Evolutionary conservation across 2,797 vertebrate genomes (phyloP), one percentile per base, ranked within the genome.

Genomic region (Brotula barbata): DNA sequence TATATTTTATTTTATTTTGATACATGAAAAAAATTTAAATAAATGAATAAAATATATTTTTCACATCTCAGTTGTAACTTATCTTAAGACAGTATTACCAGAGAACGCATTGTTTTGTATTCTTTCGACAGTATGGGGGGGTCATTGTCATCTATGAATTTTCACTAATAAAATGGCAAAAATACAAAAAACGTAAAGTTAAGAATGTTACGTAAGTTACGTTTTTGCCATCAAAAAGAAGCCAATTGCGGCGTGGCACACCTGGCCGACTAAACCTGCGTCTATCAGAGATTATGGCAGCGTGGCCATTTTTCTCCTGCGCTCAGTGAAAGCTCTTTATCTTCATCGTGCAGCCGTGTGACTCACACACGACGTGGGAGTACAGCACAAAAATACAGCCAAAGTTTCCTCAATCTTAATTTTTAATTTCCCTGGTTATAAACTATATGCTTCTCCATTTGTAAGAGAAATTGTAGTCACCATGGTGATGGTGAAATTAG

Each of bases 331-430:
- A 68, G 67, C 75, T 68, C 68, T 33, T 78, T 59, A 28, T 83
- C 70, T 79, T 75, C 68, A 68, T 80, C 71, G 64, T 42, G 48
- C 58, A 20, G 65, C 55, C 62, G 64, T 41, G 64, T 88, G 85
- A 87, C 74, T 88, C 82, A 88, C 57, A 73, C 71, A 22, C 25
- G 25, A 64, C 39, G 88, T 87, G 80, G 86, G 85, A 83, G 83
- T 73, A 71, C 63, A 75, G 67, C 67, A 51, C 58, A 63, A 2
- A 71, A 81, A 64, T 74, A 72, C 69, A 54, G 75, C 66, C 75
- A 81, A 85, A 83, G 77, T 84, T 81, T 82, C 50, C 68, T 65
- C 59, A 58, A 67, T 82, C 73, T 78, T 71, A 58, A 69, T 72
- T 78, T n/a, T 75, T 16, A 66, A 74, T 71, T 76, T 73, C 55